Evolutionary conservation across 1,140 invertebrate species (phyloP).

Genomic region (Sinonovacula constricta): DNA sequence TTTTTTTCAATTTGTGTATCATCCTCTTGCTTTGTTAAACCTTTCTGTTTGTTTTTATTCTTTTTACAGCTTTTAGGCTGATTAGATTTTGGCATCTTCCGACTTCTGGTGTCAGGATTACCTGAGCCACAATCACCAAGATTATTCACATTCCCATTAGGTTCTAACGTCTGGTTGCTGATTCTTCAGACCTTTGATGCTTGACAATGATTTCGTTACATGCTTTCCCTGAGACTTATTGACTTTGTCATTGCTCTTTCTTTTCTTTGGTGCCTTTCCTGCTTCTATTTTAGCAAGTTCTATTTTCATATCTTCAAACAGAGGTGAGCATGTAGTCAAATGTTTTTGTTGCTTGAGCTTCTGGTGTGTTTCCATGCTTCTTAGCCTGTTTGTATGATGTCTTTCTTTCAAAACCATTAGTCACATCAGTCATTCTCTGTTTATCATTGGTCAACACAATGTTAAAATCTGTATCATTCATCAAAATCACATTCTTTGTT

Average conservation of each 20-base stretch:
- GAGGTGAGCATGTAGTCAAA: constrained; percentile 48
- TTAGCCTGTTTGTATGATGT: constrained; percentile 3
- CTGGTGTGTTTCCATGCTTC: neutral
- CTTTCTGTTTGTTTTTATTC: neutral
- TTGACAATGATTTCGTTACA: neutral
- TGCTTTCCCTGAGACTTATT: neutral
- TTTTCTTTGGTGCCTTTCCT: constrained; percentile 53
- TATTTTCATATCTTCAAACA: constrained; percentile 49
- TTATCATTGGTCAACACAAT: too few species aligned
- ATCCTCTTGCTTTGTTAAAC: neutral
- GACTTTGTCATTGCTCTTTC: neutral
- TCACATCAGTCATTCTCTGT: constrained; percentile 11
- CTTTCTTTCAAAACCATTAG: neutral
- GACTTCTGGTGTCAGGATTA: too few species aligned
- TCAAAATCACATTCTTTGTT: too few species aligned
- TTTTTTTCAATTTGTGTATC: neutral
- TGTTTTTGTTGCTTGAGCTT: neutral
- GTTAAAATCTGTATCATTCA: too few species aligned
- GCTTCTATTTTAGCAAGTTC: constrained; percentile 38
- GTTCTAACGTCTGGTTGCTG: too few species aligned
- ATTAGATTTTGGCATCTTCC: too few species aligned
- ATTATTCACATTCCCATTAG: too few species aligned
- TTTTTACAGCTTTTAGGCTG: too few species aligned
- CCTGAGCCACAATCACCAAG: too few species aligned
- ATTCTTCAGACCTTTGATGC: constrained; percentile 1